Evolutionary conservation across 2,888 invertebrate species (phyloP).

Genomic region (Coenonympha arcania): DNA sequence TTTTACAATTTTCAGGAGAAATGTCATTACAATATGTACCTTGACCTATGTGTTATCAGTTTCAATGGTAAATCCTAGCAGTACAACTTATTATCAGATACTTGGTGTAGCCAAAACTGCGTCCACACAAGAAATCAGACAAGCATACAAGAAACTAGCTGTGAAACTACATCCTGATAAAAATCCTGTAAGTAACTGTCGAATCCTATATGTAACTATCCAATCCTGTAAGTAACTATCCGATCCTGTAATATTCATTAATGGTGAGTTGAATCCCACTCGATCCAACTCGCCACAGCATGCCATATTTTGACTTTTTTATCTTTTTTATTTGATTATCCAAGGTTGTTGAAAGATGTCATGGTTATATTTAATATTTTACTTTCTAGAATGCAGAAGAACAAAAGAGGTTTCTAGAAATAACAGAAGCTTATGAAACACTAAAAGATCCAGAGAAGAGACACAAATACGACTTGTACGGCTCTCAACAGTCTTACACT

Average conservation of each 20-base stretch:
- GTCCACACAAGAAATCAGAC: slow-evolving; percentile 79
- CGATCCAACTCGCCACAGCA: no score
- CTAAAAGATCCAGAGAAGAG: slow-evolving; percentile 86
- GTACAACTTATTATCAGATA: slow-evolving; percentile 75
- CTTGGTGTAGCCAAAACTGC: slow-evolving; percentile 79
- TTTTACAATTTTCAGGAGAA: slow-evolving; percentile 43
- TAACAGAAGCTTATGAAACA: slow-evolving; percentile 89
- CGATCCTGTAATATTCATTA: no score
- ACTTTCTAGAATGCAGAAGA: slow-evolving; percentile 78
- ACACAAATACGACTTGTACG: slow-evolving; percentile 85
- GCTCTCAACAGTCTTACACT: slow-evolving; percentile 74
- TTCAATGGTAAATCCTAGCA: slow-evolving; percentile 44
- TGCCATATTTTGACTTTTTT: no score
- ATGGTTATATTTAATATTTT: not conserved
- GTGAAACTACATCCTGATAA: slow-evolving; percentile 85
- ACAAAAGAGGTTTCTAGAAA: slow-evolving; percentile 83
- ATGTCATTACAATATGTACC: slow-evolving; percentile 33
- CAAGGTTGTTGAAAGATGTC: no score
- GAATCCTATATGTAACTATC: no score
- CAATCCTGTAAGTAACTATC: no score
- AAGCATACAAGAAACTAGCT: slow-evolving; percentile 85
- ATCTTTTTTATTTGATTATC: no score
- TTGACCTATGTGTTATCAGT: slow-evolving; percentile 30
- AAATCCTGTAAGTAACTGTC: slow-evolving; percentile 73
- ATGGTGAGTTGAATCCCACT: no score